A percentile compares a stretch with the other conserved stretches of the same genome.
Conservation (phyloP, 2,797 vertebrate genomes). For the Parauchenoglanis punctatus region DNA sequence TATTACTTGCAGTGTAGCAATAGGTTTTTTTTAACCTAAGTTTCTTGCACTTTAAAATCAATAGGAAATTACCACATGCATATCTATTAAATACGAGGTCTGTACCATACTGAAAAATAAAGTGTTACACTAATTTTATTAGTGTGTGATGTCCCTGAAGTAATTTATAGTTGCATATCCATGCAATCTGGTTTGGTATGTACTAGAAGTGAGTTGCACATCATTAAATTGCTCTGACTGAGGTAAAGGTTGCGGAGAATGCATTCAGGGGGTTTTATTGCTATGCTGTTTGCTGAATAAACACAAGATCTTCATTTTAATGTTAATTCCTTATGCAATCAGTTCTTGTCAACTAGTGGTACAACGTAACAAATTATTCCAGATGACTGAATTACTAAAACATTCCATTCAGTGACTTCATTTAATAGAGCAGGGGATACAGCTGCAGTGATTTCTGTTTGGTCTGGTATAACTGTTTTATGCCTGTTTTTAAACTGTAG, state of each 20-base stretch:
- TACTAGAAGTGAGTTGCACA: neutral
- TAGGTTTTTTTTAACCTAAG: neutral
- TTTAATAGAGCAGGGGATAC: neutral
- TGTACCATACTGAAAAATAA: neutral
- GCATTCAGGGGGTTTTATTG: neutral
- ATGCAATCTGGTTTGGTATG: neutral
- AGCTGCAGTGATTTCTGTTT: conserved; percentile 7
- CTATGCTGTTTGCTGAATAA: neutral
- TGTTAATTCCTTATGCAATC: neutral
- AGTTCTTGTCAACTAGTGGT: neutral
- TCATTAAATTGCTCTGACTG: neutral
- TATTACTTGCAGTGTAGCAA: neutral
- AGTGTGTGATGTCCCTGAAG: neutral
- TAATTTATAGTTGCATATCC: neutral
- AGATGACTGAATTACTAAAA: neutral
- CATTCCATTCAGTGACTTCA: neutral
- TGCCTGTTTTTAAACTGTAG: conserved; percentile 39
- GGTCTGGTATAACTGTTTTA: conserved; percentile 37
- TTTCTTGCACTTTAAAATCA: neutral
- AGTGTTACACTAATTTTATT: neutral
- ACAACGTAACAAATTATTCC: neutral
- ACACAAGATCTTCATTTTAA: neutral
- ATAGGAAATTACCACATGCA: neutral
- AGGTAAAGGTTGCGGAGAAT: neutral
- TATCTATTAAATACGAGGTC: neutral